These are phyloP conservation scores for Branchinecta sandiegonensis DNA, from an alignment of 2,888 invertebrate species.

Conservation along the genomic window DNA sequence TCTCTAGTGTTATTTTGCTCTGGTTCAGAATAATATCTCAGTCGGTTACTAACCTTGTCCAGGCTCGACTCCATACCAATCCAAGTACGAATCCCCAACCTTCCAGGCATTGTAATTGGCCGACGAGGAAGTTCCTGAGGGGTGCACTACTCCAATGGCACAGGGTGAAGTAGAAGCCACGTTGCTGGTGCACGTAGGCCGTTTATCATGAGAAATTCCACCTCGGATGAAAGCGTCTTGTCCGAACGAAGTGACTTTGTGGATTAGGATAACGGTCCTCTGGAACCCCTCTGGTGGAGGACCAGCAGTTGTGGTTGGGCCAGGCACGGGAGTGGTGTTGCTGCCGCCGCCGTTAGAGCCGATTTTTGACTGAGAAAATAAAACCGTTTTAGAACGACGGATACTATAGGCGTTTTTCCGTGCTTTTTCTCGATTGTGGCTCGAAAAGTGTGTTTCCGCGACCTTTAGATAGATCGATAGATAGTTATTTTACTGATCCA, in stretches of 20 bases:
- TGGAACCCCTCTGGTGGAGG: conserved; percentile 27
- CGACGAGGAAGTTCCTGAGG: conserved; percentile 19
- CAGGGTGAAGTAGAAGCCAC: conserved; percentile 25
- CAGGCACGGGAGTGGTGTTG: conserved; percentile 22
- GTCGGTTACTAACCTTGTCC: conserved; percentile 24
- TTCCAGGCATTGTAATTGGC: conserved; percentile 27
- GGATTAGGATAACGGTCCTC: conserved; percentile 35
- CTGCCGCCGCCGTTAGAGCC: neutral
- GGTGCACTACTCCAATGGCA: conserved; percentile 24
- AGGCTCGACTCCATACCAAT: conserved; percentile 27
- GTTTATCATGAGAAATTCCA: conserved; percentile 29
- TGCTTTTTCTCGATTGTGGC: too few species aligned
- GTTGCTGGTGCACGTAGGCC: conserved; percentile 25
- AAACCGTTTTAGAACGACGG: too few species aligned
- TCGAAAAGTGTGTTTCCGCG: too few species aligned
- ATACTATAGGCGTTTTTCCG: too few species aligned
- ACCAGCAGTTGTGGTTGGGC: conserved; percentile 22
- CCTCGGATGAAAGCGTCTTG: conserved; percentile 38
- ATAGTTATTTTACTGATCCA: too few species aligned
- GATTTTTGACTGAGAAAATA: too few species aligned
- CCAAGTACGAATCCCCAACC: conserved; percentile 27
- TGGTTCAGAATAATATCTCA: too few species aligned
- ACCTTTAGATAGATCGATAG: too few species aligned
- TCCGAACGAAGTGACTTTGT: conserved; percentile 33
- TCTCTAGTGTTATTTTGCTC: too few species aligned